Conservation (phyloP, 92 coral and sea anemone species). For the Plumapathes pennacea region DNA sequence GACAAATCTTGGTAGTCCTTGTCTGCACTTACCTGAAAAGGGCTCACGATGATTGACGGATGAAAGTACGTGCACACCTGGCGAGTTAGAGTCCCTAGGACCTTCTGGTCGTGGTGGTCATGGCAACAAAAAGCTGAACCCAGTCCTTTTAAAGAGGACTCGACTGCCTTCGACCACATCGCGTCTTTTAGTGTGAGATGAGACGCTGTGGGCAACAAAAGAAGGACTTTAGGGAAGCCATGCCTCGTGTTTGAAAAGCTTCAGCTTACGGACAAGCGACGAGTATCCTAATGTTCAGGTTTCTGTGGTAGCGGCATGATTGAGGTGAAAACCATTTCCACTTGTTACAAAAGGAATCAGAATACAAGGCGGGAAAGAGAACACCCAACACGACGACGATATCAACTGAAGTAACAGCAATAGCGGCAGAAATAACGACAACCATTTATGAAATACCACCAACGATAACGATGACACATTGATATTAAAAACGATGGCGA, state of each 20-base stretch:
- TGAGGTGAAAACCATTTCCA: too few relatives aligned
- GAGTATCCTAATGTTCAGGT: too few relatives aligned
- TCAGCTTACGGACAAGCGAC: too few relatives aligned
- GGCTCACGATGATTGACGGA: slow-evolving; percentile 30
- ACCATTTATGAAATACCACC: too few relatives aligned
- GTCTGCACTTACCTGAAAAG: slow-evolving; percentile 51
- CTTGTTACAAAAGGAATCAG: background rate
- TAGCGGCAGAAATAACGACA: too few relatives aligned
- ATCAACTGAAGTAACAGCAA: too few relatives aligned
- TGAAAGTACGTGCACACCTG: slow-evolving; percentile 5
- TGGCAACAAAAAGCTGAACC: slow-evolving; percentile 38
- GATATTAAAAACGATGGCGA: background rate
- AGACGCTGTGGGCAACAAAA: slow-evolving; percentile 17
- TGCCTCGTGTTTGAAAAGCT: too few relatives aligned
- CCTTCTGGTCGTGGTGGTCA: slow-evolving; percentile 23
- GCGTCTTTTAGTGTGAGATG: slow-evolving; percentile 34
- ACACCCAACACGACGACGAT: too few relatives aligned
- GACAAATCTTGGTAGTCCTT: too few relatives aligned
- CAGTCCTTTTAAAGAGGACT: slow-evolving; percentile 25
- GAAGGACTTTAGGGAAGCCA: background rate
- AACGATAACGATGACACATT: too few relatives aligned
- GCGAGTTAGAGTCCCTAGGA: slow-evolving; percentile 23
- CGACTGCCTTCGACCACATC: slow-evolving; percentile 41
- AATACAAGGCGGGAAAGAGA: background rate
- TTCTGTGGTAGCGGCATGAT: too few relatives aligned